Conservation (phyloP, 2,113 vertebrate genomes). For the Anser brachyrhynchus region DNA sequence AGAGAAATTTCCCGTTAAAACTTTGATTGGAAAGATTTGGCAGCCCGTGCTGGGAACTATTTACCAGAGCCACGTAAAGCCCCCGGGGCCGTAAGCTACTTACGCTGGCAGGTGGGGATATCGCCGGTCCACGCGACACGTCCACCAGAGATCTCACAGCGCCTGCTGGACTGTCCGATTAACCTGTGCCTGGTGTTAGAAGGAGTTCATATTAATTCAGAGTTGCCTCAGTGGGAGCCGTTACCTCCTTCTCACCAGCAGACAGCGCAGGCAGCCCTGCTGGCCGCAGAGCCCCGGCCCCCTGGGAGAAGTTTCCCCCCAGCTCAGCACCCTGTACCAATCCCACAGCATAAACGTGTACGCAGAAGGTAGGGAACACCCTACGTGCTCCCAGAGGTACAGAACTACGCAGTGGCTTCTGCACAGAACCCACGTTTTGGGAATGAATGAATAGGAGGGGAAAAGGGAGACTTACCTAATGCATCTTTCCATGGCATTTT, state of each 20-base stretch:
- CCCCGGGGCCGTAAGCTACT: background rate
- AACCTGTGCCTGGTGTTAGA: conserved; percentile 55
- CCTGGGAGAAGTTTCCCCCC: background rate
- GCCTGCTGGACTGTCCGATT: background rate
- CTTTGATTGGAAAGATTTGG: background rate
- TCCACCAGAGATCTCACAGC: background rate
- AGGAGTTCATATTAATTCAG: background rate
- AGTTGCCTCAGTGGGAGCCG: background rate
- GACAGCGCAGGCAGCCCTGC: background rate
- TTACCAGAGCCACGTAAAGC: accelerated
- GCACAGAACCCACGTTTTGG: background rate
- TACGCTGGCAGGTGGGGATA: conserved; percentile 31
- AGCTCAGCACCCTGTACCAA: background rate
- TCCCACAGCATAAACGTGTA: background rate
- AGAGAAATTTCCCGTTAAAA: background rate
- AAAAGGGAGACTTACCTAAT: background rate
- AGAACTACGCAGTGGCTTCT: background rate
- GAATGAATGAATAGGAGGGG: background rate
- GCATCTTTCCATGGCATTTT: background rate
- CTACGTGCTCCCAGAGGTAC: accelerated
- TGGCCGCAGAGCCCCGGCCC: background rate
- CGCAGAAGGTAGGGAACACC: accelerated
- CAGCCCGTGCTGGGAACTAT: background rate
- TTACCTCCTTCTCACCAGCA: background rate
- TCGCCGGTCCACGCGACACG: background rate